phyloP scores from a whole-genome alignment of 1,140 invertebrate genomes.

The Temnothorax nylanderi region DNA sequence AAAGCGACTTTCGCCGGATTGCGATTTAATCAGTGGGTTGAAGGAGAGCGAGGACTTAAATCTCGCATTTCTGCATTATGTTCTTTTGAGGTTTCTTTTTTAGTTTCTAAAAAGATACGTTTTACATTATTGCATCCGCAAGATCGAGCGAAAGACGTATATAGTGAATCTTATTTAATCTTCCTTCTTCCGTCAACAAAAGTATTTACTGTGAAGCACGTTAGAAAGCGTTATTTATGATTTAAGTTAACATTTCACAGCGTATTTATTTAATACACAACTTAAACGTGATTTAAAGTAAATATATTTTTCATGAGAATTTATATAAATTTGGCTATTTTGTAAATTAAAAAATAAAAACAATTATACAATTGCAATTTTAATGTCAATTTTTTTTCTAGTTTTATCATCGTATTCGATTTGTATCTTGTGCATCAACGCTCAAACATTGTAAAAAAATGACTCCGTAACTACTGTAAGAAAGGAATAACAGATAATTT shows the following conservation, averaged over 20 bases:
- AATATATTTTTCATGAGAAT: background rate
- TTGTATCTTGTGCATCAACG: background rate
- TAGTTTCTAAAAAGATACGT: background rate
- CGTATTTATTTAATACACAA: background rate
- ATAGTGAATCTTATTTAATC: background rate
- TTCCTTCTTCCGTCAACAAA: background rate
- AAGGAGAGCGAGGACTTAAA: background rate
- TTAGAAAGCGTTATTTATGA: background rate
- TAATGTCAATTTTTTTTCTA: background rate
- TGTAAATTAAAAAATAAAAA: background rate
- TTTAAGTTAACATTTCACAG: slow-evolving; percentile 2
- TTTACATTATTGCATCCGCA: background rate
- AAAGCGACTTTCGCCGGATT: background rate
- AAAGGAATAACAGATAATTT: slow-evolving; percentile 17
- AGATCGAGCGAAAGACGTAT: background rate
- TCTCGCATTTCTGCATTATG: background rate
- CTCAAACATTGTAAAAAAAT: background rate
- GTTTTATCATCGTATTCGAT: background rate
- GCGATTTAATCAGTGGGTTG: slow-evolving; percentile 88
- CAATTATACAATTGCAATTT: slow-evolving; percentile 11
- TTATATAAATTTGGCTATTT: background rate
- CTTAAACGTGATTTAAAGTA: slow-evolving; percentile 57
- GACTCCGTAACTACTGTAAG: background rate
- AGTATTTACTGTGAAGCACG: background rate
- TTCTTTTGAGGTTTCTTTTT: background rate